These are phyloP conservation scores for Condylostylus longicornis DNA, from an alignment of 1,140 invertebrate species.

Conservation along the genomic window DNA sequence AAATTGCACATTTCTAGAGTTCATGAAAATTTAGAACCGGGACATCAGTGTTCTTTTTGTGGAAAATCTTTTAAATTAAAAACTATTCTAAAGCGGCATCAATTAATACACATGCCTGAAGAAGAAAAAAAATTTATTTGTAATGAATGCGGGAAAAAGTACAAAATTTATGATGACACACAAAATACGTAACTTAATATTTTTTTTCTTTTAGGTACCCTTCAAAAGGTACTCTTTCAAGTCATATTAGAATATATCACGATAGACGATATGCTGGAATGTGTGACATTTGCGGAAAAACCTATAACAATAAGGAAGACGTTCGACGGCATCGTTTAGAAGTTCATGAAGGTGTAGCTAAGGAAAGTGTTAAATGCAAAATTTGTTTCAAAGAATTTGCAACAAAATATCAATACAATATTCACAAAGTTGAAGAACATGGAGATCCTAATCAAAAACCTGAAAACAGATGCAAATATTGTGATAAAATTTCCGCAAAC, in stretches of 20 bases:
- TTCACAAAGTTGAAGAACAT: constrained; percentile 17
- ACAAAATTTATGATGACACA: background rate
- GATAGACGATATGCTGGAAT: constrained; percentile 18
- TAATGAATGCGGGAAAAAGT: constrained; percentile 18
- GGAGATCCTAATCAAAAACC: constrained; percentile 5
- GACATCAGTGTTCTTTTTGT: constrained; percentile 21
- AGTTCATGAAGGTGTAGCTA: constrained; percentile 18
- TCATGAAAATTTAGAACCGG: constrained; percentile 18
- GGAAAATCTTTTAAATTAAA: constrained; percentile 19
- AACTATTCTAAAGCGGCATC: constrained; percentile 24
- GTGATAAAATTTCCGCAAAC: constrained; percentile 26
- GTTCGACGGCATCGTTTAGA: constrained; percentile 26
- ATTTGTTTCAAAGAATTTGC: constrained; percentile 28
- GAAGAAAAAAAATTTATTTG: constrained; percentile 19
- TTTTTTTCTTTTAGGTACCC: background rate
- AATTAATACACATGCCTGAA: constrained; percentile 15
- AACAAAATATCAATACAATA: constrained; percentile 27
- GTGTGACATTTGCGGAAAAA: constrained; percentile 29
- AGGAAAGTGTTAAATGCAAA: constrained; percentile 28
- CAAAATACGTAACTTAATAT: background rate
- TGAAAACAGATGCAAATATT: constrained; percentile 18
- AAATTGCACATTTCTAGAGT: constrained; percentile 16
- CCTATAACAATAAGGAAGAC: constrained; percentile 18
- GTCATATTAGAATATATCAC: constrained; percentile 21
- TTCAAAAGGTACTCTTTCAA: constrained; percentile 7